Percentiles rank a stretch among this genome's conserved stretches.
phyloP scores from a whole-genome alignment of 2,797 vertebrate genomes.

The Onychomys leucogaster region DNA sequence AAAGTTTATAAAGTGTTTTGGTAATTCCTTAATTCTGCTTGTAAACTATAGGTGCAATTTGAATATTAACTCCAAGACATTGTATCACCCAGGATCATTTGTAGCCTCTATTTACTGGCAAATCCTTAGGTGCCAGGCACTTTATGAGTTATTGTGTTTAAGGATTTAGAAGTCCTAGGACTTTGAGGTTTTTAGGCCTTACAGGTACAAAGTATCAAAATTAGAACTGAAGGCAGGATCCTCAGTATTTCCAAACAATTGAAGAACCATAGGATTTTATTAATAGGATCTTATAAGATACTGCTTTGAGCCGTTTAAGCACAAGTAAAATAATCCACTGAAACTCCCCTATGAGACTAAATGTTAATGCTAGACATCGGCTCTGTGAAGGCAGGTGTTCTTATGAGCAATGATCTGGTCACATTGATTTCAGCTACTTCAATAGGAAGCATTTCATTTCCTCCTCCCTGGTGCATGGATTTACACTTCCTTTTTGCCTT shows the following conservation, averaged over 20 bases:
- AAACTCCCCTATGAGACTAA: background rate
- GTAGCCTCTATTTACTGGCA: background rate
- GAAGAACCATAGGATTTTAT: background rate
- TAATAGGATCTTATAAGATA: background rate
- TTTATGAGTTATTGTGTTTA: background rate
- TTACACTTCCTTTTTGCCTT: background rate
- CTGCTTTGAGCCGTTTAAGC: background rate
- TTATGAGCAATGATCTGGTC: background rate
- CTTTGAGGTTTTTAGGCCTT: background rate
- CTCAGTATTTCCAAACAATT: background rate
- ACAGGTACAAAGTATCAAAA: background rate
- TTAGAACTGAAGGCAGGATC: background rate
- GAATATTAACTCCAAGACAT: background rate
- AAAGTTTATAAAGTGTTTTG: background rate
- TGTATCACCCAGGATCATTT: background rate
- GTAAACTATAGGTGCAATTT: background rate
- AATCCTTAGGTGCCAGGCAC: background rate
- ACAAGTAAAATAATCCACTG: background rate
- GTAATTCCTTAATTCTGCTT: background rate
- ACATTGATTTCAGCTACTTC: background rate
- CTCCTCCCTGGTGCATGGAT: background rate
- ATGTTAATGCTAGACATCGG: background rate
- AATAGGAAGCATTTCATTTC: background rate
- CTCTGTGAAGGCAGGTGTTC: background rate
- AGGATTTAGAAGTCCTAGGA: background rate